These are phyloP conservation scores for Laothoe populi DNA, from an alignment of 2,888 invertebrate species.

Conservation along the genomic window DNA sequence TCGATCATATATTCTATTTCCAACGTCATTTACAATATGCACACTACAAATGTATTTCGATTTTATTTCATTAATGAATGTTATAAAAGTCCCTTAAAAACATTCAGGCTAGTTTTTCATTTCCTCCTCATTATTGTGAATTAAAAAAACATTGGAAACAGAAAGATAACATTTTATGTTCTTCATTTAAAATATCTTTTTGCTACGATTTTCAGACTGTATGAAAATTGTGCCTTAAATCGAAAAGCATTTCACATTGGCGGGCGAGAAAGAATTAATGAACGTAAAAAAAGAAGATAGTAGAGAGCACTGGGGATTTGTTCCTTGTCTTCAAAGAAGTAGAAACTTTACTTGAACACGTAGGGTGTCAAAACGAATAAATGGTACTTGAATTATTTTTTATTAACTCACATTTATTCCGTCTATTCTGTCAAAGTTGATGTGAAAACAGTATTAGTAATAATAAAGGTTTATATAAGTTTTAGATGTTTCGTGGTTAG, in stretches of 20 bases:
- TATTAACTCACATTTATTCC: too few relatives aligned
- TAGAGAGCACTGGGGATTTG: slow-evolving; percentile 12
- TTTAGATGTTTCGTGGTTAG: too few relatives aligned
- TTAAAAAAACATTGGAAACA: neutral
- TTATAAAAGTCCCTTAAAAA: neutral
- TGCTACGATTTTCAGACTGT: neutral
- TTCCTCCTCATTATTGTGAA: neutral
- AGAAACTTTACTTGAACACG: too few relatives aligned
- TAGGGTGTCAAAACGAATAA: neutral
- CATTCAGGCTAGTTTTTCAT: neutral
- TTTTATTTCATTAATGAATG: too few relatives aligned
- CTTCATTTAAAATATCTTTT: slow-evolving; percentile 9
- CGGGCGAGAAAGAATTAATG: slow-evolving; percentile 20
- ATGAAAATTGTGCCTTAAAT: slow-evolving; percentile 9
- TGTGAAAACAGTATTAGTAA: too few relatives aligned
- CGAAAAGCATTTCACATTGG: slow-evolving; percentile 13
- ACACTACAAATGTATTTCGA: neutral
- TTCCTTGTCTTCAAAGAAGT: neutral
- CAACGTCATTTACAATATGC: too few relatives aligned
- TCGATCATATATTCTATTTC: too few relatives aligned
- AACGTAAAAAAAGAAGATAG: slow-evolving; percentile 18
- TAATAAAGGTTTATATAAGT: too few relatives aligned
- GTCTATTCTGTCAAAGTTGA: too few relatives aligned
- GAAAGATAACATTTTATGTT: neutral
- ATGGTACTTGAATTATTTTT: neutral